phyloP scores from a whole-genome alignment of 2,113 vertebrate species.

The Tetrao urogallus region DNA sequence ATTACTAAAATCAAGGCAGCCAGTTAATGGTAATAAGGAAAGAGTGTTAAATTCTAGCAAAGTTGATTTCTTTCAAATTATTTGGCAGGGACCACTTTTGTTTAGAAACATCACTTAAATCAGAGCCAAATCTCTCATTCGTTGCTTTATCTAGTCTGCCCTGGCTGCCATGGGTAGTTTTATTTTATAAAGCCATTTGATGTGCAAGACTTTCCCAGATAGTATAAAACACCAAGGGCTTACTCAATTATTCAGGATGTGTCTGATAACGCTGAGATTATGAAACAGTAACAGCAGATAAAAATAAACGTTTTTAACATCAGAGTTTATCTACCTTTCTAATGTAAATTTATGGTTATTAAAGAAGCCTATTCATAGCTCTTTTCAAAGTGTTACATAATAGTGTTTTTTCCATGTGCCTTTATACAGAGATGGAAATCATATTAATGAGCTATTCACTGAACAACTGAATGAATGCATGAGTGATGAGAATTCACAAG shows the following conservation, averaged over 20 bases:
- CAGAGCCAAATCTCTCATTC: not conserved
- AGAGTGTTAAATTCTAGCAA: not conserved
- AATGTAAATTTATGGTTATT: slow-evolving; percentile 53
- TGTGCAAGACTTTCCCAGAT: slow-evolving; percentile 1
- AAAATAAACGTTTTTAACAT: slow-evolving; percentile 48
- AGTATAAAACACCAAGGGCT: slow-evolving; percentile 16
- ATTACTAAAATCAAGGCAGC: not conserved
- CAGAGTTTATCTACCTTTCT: slow-evolving; percentile 58
- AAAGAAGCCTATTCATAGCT: slow-evolving; percentile 33
- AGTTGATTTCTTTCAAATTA: not conserved
- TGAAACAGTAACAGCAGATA: slow-evolving; percentile 38
- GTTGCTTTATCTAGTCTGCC: not conserved
- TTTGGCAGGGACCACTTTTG: not conserved
- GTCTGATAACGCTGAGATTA: not conserved
- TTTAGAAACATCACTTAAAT: not conserved
- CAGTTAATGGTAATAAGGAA: not conserved
- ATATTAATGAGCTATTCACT: slow-evolving; percentile 18
- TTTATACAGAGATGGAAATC: slow-evolving; percentile 3
- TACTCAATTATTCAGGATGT: slow-evolving; percentile 6
- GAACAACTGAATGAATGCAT: not conserved
- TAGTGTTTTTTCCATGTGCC: not conserved
- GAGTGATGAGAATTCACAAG: slow-evolving; percentile 26
- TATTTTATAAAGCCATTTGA: not conserved
- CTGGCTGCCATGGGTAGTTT: not conserved
- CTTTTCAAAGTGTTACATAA: slow-evolving; percentile 31